Percentiles rank a stretch among this genome's conserved stretches.
phyloP scores from a whole-genome alignment of 2,888 invertebrate genomes.

The Epirrita christyi region DNA sequence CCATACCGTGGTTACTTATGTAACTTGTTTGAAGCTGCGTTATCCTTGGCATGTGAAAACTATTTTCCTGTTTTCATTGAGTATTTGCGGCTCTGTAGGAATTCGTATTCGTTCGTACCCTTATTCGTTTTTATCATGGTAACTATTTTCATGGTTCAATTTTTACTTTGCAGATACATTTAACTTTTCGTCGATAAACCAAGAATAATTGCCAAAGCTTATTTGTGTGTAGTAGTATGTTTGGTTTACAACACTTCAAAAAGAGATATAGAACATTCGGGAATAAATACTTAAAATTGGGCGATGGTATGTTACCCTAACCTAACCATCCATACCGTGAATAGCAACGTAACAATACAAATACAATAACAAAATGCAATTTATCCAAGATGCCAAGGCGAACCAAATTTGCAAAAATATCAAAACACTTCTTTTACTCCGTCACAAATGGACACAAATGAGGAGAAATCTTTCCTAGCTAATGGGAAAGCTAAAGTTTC shows the following conservation, averaged over 20 bases:
- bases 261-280: background rate
- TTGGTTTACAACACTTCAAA: background rate
- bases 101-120: constrained; percentile 15
- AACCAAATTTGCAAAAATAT: constrained; percentile 20
- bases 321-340: background rate
- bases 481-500: constrained; percentile 18
- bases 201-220: background rate
- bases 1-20: constrained; percentile 27
- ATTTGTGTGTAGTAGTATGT: no score
- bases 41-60: constrained; percentile 34
- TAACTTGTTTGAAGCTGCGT: constrained; percentile 32
- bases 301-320: background rate
- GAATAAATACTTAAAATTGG: background rate
- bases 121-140: constrained; percentile 15
- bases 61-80: constrained; percentile 32
- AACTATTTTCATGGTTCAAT: background rate
- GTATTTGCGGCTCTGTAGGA: constrained; percentile 18
- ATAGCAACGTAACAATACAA: background rate
- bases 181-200: no score
- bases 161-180: background rate
- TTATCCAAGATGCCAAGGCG: no score
- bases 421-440: constrained; percentile 6
- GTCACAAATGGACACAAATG: constrained; percentile 23
- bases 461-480: constrained; percentile 21
- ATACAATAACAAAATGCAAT: constrained; percentile 13